These are phyloP conservation scores for Bradypus variegatus DNA, from an alignment of 2,797 vertebrate genomes.

Conservation along the genomic window DNA sequence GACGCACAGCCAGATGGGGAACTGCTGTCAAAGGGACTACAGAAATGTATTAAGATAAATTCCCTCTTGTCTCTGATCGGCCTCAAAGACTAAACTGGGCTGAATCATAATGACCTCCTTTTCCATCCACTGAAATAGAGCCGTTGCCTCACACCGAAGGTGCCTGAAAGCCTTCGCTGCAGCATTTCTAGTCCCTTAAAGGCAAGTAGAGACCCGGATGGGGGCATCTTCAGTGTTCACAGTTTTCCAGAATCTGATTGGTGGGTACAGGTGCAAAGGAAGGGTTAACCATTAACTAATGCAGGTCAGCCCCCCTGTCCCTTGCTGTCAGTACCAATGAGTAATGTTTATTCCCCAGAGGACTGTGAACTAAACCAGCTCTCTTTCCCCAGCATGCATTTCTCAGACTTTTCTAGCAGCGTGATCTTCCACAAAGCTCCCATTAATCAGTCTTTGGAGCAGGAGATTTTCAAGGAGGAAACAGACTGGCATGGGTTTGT, in stretches of 20 bases:
- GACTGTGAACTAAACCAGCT: background rate
- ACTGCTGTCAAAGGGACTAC: fast-evolving
- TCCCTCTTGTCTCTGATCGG: background rate
- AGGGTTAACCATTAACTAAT: background rate
- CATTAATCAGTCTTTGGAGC: background rate
- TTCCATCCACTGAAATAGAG: background rate
- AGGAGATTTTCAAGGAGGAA: background rate
- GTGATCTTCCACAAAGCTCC: background rate
- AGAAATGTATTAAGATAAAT: background rate
- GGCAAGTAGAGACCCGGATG: background rate
- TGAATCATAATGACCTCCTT: background rate
- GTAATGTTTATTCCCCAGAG: background rate
- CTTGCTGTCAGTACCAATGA: background rate
- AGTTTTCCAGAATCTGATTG: background rate
- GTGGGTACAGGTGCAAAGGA: background rate
- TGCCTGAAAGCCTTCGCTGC: background rate
- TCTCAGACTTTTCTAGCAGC: background rate
- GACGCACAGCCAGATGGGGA: background rate
- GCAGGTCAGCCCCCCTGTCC: background rate
- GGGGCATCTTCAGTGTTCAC: no score
- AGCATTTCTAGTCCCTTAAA: background rate
- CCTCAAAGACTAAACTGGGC: background rate
- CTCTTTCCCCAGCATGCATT: background rate
- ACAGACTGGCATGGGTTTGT: background rate
- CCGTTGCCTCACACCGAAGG: background rate